phyloP scores from a whole-genome alignment of 2,888 invertebrate species.

The Drosophila cognata region DNA sequence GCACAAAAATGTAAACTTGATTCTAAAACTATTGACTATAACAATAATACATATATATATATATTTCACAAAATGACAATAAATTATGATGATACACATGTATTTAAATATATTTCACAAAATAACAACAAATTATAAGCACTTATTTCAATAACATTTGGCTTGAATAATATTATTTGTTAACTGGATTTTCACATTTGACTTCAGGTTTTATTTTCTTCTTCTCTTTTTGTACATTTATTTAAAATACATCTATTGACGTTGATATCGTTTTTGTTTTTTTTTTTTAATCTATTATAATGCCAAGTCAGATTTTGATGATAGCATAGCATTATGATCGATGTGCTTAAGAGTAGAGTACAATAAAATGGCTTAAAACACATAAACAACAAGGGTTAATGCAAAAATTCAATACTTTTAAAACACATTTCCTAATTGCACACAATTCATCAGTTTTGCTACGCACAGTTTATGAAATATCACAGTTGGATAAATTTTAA shows the following conservation, averaged over 20 bases:
- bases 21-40: constrained; percentile 10
- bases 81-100: neutral
- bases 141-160: constrained; percentile 9
- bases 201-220: neutral
- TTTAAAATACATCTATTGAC: constrained; percentile 17
- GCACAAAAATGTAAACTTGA: constrained; percentile 11
- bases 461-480: constrained; percentile 42
- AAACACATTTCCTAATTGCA: constrained; percentile 42
- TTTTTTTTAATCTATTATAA: neutral
- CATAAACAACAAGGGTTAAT: constrained; percentile 4
- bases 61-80: neutral
- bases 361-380: constrained; percentile 16
- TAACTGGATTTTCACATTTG: constrained; percentile 38
- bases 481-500: constrained; percentile 47
- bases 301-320: neutral
- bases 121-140: constrained; percentile 16
- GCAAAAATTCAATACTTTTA: constrained; percentile 15
- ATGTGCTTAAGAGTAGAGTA: neutral
- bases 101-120: constrained; percentile 6
- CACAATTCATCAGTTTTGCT: constrained; percentile 44
- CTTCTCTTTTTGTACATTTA: constrained; percentile 25
- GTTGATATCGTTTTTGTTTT: constrained; percentile 38
- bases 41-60: neutral
- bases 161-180: constrained; percentile 33
- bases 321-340: neutral